Percentiles rank a stretch among this genome's conserved stretches.
phyloP scores from a whole-genome alignment of 53 echinoderm and acorn worm genomes.

The Stichopus horrens region DNA sequence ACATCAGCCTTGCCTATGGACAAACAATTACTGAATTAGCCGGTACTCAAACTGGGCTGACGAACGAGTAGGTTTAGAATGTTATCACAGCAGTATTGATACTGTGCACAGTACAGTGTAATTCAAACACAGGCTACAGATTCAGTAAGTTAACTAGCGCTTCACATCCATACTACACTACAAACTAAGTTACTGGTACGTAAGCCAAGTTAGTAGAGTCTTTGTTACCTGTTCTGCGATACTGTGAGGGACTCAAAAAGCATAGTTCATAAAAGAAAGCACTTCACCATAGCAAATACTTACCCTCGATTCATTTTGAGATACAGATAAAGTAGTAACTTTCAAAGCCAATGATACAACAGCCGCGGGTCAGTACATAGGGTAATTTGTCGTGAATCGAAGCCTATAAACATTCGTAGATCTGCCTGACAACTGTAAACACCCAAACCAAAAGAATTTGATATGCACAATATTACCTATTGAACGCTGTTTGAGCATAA shows the following conservation, averaged over 20 bases:
- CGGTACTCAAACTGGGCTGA: neutral
- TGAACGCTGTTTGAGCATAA: neutral
- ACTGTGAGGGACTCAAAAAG: neutral
- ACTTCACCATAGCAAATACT: neutral
- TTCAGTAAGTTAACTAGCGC: neutral
- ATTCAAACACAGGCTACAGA: neutral
- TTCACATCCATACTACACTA: neutral
- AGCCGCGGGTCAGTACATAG: neutral
- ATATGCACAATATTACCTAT: neutral
- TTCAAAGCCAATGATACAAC: neutral
- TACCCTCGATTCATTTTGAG: neutral
- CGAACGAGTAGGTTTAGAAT: neutral
- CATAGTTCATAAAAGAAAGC: neutral
- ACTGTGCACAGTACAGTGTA: neutral
- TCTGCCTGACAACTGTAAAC: conserved; percentile 27
- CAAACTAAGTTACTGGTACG: no score
- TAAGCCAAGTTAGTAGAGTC: neutral
- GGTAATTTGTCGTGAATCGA: neutral
- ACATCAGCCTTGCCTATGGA: no score
- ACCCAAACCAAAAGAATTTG: neutral
- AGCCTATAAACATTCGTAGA: neutral
- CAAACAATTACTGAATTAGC: no score
- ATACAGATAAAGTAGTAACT: neutral
- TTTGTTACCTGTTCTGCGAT: neutral
- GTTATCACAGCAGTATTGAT: neutral